These are phyloP conservation scores for Eolophus roseicapilla DNA, from an alignment of 2,113 vertebrate species.

Conservation along the genomic window DNA sequence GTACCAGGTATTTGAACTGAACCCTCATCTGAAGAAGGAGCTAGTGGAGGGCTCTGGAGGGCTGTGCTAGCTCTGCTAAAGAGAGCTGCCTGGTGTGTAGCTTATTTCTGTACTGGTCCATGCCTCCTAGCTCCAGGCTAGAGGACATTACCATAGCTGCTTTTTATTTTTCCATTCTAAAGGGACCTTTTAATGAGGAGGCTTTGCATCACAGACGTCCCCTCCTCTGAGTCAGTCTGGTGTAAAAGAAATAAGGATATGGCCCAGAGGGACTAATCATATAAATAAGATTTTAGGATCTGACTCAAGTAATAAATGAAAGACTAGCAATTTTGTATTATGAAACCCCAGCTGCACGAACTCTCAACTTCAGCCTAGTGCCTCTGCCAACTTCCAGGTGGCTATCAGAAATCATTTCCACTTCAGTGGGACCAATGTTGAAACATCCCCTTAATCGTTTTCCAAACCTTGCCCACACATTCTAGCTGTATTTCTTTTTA, in stretches of 20 bases:
- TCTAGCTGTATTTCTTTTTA: slow-evolving; percentile 56
- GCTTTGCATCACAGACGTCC: slow-evolving; percentile 14
- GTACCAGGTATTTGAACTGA: slow-evolving; percentile 5
- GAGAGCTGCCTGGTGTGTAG: background rate
- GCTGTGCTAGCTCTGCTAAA: slow-evolving; percentile 19
- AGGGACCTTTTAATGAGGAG: slow-evolving; percentile 45
- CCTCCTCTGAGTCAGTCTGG: slow-evolving; percentile 2
- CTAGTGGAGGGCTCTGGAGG: background rate
- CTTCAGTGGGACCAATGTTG: slow-evolving; percentile 38
- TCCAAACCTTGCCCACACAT: slow-evolving; percentile 39
- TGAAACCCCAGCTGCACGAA: slow-evolving; percentile 60
- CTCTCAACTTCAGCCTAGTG: slow-evolving; percentile 46
- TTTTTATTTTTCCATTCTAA: slow-evolving; percentile 35
- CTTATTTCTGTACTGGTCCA: slow-evolving; percentile 9
- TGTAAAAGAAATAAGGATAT: slow-evolving; percentile 54
- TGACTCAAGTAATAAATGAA: slow-evolving; percentile 53
- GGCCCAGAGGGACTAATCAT: slow-evolving; percentile 56
- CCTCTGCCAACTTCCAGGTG: slow-evolving; percentile 62
- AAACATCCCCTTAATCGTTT: slow-evolving; percentile 53
- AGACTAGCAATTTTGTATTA: slow-evolving; percentile 43
- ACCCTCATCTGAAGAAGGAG: background rate
- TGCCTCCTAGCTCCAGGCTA: background rate
- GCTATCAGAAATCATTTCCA: slow-evolving; percentile 65
- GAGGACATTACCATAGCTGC: background rate
- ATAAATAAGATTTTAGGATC: slow-evolving; percentile 62